Percentiles rank a stretch among this genome's conserved stretches.
These are phyloP conservation scores for Pica pica DNA, from an alignment of 2,113 vertebrate genomes.

Conservation along the genomic window DNA sequence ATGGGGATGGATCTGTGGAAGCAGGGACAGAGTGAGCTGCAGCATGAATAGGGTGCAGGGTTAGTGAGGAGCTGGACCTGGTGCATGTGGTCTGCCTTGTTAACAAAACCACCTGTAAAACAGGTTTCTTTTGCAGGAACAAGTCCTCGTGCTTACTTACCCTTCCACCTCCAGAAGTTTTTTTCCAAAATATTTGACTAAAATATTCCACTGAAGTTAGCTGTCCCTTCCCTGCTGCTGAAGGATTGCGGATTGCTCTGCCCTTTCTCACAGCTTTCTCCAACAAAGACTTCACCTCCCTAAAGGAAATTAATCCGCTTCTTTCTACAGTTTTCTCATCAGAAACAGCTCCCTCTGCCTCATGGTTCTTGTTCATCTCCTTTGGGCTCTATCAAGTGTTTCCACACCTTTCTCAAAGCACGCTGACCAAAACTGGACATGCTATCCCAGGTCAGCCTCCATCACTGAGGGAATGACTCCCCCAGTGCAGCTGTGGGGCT, in stretches of 20 bases:
- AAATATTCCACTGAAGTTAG: background rate
- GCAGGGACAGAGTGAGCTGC: background rate
- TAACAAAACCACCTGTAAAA: background rate
- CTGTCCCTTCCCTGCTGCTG: background rate
- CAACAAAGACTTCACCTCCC: background rate
- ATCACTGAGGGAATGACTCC: background rate
- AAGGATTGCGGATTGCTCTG: background rate
- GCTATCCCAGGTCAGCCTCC: background rate
- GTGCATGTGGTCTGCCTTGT: background rate
- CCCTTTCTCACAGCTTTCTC: background rate
- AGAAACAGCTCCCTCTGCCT: background rate
- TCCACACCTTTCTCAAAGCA: background rate
- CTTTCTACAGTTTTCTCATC: background rate
- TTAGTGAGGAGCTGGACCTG: background rate
- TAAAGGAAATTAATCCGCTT: background rate
- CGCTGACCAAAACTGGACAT: background rate
- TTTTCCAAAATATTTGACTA: background rate
- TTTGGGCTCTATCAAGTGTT: background rate
- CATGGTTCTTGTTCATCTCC: background rate
- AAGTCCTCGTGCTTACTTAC: background rate
- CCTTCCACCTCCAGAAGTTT: background rate
- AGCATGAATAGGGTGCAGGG: background rate
- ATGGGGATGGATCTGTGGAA: rapidly evolving
- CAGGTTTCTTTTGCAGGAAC: background rate
- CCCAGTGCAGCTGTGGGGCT: background rate